These are phyloP conservation scores for Campaea margaritaria DNA, from an alignment of 2,888 invertebrate genomes.

Conservation along the genomic window DNA sequence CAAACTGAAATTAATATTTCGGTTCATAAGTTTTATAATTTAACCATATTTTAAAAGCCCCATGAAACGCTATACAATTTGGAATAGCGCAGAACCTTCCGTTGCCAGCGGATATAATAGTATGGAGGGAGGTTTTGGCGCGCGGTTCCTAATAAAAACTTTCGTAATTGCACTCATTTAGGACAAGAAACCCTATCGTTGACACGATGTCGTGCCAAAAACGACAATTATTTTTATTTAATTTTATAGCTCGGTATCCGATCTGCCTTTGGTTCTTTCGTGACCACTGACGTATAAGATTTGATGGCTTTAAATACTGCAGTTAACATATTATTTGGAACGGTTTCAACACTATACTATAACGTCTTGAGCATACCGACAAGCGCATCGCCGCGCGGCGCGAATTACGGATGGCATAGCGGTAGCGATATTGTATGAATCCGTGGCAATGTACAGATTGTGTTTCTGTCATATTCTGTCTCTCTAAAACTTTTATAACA, in stretches of 20 bases:
- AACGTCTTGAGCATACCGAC: too few species aligned
- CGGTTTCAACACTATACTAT: too few species aligned
- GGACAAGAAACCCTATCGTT: constrained; percentile 73
- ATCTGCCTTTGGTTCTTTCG: constrained; percentile 50
- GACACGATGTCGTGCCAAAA: constrained; percentile 83
- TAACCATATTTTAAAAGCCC: background rate
- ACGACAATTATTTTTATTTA: constrained; percentile 78
- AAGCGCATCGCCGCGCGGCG: too few species aligned
- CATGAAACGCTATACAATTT: constrained; percentile 20
- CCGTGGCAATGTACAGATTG: too few species aligned
- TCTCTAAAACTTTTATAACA: too few species aligned
- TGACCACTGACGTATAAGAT: constrained; percentile 41
- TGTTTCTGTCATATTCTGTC: too few species aligned
- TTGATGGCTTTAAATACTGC: background rate
- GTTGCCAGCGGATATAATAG: constrained; percentile 56
- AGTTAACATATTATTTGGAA: background rate
- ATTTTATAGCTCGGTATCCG: constrained; percentile 68
- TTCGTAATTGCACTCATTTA: constrained; percentile 83
- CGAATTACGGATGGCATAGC: too few species aligned
- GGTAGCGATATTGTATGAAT: too few species aligned
- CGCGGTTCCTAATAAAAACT: constrained; percentile 82
- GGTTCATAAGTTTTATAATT: background rate
- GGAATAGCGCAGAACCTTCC: constrained; percentile 51
- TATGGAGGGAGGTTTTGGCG: constrained; percentile 56
- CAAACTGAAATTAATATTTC: too few species aligned